Evolutionary conservation across 2,888 invertebrate genomes (phyloP), one percentile per base, ranked within the genome.

Genomic region (Drosophila acutilabella): DNA sequence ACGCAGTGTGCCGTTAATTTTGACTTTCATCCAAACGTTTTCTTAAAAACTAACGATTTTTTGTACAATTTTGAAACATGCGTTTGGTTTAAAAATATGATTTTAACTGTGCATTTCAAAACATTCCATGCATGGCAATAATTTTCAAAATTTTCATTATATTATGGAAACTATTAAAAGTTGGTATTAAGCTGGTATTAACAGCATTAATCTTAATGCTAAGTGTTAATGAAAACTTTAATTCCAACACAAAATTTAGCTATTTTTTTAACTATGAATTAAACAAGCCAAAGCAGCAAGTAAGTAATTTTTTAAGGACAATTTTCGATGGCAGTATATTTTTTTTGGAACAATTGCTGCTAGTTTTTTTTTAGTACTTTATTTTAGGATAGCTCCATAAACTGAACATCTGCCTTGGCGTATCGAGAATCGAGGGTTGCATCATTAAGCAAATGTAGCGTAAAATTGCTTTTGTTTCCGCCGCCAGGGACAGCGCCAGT

Each of bases 361-460:
- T 56, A 1, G 38, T 51, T 56, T 65, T 56, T 56, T 65, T 64
- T 60, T 18, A 33, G 40, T 50, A 23, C 11, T 56, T 40, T 36
- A 42, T 60, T 36, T 38, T 51, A 20, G 41, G 42, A 30, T 36
- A 65, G 20, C n/a, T 41, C 4, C 51, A 60, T 42, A 41, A 61
- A 45, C 23, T 56, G 50, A 48, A 44, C 47, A 77, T 47, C 78
- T 77, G 77, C 52, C 53, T 54, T 3, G 41, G 53, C 8, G 42
- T 30, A 38, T 53, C 44, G 71, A 65, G 75, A 14, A 44, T 47
- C 23, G 71, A 67, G 75, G 80, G 85, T 74, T 80, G 71, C 50
- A 74, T 76, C 78, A 80, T 81, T 78, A 86, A 78, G 70, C 64
- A 81, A 85, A 87, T 85, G 85, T 82, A 84, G 78, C 85, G 74